Evolutionary conservation across 2,797 vertebrate genomes (phyloP).

Genomic region (Smutsia gigantea): DNA sequence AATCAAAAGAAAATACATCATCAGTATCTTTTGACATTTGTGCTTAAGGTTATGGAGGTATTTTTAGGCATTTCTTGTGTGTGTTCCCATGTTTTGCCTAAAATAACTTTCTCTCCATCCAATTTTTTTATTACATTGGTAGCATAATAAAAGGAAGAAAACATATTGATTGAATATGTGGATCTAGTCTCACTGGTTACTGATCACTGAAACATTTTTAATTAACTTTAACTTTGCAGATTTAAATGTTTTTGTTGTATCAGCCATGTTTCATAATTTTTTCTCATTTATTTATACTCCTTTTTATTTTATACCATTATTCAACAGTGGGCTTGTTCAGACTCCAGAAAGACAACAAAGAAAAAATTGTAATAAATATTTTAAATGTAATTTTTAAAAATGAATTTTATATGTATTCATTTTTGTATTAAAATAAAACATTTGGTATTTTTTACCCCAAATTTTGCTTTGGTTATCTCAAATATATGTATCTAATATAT

Average conservation of each 20-base stretch:
- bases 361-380: background rate
- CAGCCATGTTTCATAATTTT: background rate
- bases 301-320: background rate
- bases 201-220: background rate
- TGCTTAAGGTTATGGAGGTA: background rate
- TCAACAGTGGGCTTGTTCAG: background rate
- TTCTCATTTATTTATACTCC: constrained; percentile 11
- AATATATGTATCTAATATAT: background rate
- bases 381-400: background rate
- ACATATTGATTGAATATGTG: background rate
- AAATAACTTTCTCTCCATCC: background rate
- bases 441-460: background rate
- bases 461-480: constrained; percentile 27
- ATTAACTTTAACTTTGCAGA: background rate
- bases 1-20: background rate
- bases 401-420: background rate
- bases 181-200: background rate
- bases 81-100: background rate
- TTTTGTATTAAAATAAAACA: constrained; percentile 6
- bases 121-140: background rate
- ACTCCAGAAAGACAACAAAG: background rate
- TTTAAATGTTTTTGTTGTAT: background rate
- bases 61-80: background rate
- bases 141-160: background rate
- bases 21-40: background rate